These are phyloP conservation scores for Sarotherodon lohbergeri DNA, from an alignment of 2,113 vertebrate genomes.

Conservation along the genomic window DNA sequence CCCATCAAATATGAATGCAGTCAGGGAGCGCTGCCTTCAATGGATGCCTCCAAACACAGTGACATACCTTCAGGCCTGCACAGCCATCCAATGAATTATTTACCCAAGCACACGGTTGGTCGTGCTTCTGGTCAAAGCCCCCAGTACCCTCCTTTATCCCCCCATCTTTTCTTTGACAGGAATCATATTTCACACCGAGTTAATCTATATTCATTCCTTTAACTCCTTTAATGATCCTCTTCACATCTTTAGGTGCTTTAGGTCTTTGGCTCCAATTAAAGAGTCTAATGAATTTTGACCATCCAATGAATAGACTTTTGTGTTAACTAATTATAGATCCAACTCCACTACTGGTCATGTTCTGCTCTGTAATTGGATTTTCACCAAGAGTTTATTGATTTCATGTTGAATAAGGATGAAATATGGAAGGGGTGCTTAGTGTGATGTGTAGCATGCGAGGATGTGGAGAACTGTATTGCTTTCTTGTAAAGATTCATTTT, in stretches of 20 bases:
- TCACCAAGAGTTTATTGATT: slow-evolving; percentile 18
- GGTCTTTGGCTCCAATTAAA: slow-evolving; percentile 24
- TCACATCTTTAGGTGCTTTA: not conserved
- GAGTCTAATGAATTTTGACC: slow-evolving; percentile 6
- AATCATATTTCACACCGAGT: not conserved
- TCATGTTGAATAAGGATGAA: slow-evolving; percentile 3
- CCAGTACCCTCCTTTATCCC: not conserved
- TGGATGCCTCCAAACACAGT: not conserved
- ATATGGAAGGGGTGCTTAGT: not conserved
- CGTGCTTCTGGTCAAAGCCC: not conserved
- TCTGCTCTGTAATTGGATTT: slow-evolving; percentile 17
- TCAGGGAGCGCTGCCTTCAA: not conserved
- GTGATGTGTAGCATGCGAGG: not conserved
- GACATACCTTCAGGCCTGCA: slow-evolving; percentile 24
- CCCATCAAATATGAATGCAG: slow-evolving; percentile 27
- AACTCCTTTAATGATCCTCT: not conserved
- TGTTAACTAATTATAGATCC: slow-evolving; percentile 18
- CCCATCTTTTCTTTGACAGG: not conserved
- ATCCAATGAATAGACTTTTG: not conserved
- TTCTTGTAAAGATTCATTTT: not conserved
- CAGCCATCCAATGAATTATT: slow-evolving; percentile 19
- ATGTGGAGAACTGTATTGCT: not conserved
- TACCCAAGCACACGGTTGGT: not conserved
- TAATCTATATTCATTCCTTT: not conserved
- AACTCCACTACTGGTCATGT: slow-evolving; percentile 6